A percentile compares a stretch with the other conserved stretches of the same genome.
Conservation (phyloP, 92 coral and sea anemone genomes). For the Muricea muricata region DNA sequence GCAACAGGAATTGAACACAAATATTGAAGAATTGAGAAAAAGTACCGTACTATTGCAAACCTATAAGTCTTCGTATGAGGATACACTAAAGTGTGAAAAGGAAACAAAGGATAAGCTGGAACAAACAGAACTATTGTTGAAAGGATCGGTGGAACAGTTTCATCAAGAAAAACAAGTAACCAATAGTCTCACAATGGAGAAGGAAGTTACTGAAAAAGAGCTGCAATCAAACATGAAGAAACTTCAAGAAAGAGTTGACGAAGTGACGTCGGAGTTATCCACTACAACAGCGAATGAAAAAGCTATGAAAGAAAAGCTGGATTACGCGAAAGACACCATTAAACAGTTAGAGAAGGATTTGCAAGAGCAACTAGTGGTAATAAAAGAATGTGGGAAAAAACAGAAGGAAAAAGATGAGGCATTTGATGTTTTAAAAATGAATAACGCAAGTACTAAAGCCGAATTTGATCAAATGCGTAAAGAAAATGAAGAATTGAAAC, state of each 20-base stretch:
- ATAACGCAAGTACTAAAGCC: neutral
- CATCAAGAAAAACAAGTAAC: conserved; percentile 2
- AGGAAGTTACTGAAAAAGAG: neutral
- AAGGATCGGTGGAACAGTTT: neutral
- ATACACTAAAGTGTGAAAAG: neutral
- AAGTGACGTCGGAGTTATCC: neutral
- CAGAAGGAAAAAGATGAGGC: neutral
- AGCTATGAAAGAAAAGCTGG: neutral
- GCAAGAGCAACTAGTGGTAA: neutral
- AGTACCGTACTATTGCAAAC: neutral
- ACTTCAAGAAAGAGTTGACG: conserved; percentile 1
- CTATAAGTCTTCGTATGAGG: conserved; percentile 4
- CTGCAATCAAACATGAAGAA: neutral
- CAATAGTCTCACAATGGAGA: neutral
- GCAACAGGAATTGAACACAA: neutral
- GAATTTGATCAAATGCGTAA: neutral
- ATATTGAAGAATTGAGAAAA: neutral
- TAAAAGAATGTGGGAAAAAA: neutral
- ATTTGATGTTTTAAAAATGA: neutral
- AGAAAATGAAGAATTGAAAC: conserved; percentile 10
- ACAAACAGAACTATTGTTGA: neutral
- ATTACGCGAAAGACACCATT: neutral
- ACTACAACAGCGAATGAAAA: neutral
- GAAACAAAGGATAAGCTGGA: neutral
- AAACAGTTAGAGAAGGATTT: conserved; percentile 2